Conservation (phyloP, 2,113 vertebrate species). For the Tinamus guttatus region DNA sequence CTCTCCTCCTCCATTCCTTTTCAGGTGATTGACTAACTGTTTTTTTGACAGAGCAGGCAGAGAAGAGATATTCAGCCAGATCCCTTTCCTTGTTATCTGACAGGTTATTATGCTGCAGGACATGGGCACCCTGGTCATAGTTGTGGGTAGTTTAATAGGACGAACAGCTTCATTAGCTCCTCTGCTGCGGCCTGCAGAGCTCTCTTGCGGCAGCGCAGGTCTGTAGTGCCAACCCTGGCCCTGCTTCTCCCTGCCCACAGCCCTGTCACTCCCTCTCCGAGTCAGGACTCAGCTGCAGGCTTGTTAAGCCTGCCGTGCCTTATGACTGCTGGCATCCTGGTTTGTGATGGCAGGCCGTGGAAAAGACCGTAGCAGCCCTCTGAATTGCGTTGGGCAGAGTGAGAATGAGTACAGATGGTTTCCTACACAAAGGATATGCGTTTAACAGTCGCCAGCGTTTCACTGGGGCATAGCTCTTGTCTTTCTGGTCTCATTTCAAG, state of each 20-base stretch:
- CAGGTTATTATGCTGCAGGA: not conserved
- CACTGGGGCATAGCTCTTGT: not conserved
- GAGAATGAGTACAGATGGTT: not conserved
- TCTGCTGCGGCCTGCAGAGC: not conserved
- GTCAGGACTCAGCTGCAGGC: not conserved
- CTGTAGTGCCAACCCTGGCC: not conserved
- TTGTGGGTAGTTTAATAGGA: not conserved
- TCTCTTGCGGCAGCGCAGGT: not conserved
- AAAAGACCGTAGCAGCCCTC: not conserved
- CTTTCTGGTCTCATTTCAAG: not conserved
- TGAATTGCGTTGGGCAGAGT: not conserved
- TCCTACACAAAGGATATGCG: not conserved
- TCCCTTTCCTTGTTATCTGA: not conserved
- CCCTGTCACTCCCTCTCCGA: not conserved
- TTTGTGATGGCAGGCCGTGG: not conserved
- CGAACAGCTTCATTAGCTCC: conserved; percentile 3
- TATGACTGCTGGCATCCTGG: not conserved
- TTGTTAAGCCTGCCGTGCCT: not conserved
- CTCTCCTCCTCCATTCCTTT: not conserved
- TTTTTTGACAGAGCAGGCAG: not conserved
- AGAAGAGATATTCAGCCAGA: not conserved
- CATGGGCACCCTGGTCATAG: not conserved
- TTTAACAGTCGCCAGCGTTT: not conserved
- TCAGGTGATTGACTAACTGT: not conserved
- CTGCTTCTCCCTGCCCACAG: not conserved